Conservation (phyloP, 2,888 invertebrate genomes). For the Ethmia dodecea region DNA sequence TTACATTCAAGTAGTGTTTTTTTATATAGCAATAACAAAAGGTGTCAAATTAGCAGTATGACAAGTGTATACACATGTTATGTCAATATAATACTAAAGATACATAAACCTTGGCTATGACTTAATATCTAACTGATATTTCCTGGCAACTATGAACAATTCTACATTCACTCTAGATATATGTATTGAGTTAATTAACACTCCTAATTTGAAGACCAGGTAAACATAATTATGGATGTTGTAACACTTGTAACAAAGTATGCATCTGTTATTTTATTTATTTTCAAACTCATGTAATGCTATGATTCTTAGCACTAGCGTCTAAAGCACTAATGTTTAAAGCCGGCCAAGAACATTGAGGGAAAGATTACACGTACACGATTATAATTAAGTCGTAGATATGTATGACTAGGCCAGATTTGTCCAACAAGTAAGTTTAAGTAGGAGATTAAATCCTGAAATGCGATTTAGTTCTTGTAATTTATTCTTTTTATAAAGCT, state of each 20-base stretch:
- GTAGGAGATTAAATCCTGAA: too few species aligned
- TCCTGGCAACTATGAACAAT: conserved; percentile 21
- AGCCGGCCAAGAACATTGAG: background rate
- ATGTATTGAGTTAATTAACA: conserved; percentile 27
- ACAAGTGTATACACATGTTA: too few species aligned
- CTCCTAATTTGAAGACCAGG: conserved; percentile 22
- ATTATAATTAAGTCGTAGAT: background rate
- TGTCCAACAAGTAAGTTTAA: too few species aligned
- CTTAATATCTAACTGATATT: too few species aligned
- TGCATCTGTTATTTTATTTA: background rate
- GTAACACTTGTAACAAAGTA: background rate
- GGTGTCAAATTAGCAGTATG: too few species aligned
- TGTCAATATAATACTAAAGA: too few species aligned
- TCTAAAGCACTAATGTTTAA: background rate
- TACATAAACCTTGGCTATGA: too few species aligned
- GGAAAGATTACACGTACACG: background rate
- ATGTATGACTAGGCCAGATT: too few species aligned
- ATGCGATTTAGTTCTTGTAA: too few species aligned
- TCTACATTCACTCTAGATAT: conserved; percentile 25
- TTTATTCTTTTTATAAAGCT: too few species aligned
- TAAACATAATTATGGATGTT: conserved; percentile 6
- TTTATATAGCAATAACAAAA: too few species aligned
- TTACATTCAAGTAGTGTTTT: too few species aligned
- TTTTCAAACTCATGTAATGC: background rate
- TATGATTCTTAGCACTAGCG: background rate